Evolutionary conservation across 1,140 invertebrate genomes (phyloP).

Genomic region (Agrypnia vestita): DNA sequence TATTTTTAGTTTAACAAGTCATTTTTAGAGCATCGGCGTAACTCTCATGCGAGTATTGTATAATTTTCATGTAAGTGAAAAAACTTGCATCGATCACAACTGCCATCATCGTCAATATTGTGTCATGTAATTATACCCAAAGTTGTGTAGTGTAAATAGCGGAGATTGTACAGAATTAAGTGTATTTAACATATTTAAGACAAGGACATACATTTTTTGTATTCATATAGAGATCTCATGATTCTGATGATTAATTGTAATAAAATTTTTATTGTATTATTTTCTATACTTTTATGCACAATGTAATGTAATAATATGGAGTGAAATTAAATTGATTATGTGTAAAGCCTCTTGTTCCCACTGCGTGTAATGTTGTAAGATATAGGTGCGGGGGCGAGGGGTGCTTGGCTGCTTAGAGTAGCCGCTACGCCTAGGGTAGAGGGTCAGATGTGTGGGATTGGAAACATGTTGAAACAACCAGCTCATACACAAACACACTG

Average conservation of each 20-base stretch:
- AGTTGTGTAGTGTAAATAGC: slow-evolving; percentile 33
- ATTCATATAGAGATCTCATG: slow-evolving; percentile 46
- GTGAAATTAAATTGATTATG: slow-evolving; percentile 4
- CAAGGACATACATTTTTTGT: slow-evolving; percentile 22
- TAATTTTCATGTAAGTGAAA: not conserved
- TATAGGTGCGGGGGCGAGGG: slow-evolving; percentile 28
- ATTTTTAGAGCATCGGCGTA: slow-evolving; percentile 16
- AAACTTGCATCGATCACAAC: slow-evolving; percentile 19
- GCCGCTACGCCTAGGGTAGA: not conserved
- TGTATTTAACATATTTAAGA: slow-evolving; percentile 15
- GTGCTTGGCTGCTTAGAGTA: slow-evolving; percentile 44
- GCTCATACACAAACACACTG: slow-evolving; percentile 58
- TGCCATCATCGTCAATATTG: slow-evolving; percentile 31
- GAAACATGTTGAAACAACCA: slow-evolving; percentile 36
- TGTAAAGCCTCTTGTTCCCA: slow-evolving; percentile 26
- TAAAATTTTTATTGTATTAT: slow-evolving; percentile 32
- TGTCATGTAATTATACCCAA: slow-evolving; percentile 32
- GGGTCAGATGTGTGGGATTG: not conserved
- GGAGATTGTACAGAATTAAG: slow-evolving; percentile 34
- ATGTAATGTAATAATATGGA: slow-evolving; percentile 23
- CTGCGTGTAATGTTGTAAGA: slow-evolving; percentile 41
- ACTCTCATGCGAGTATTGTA: slow-evolving; percentile 14
- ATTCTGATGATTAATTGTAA: slow-evolving; percentile 20
- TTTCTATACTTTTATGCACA: slow-evolving; percentile 30
- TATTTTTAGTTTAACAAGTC: slow-evolving; percentile 41